These are phyloP conservation scores for Torymus auratus DNA, from an alignment of 2,888 invertebrate species.

Conservation along the genomic window DNA sequence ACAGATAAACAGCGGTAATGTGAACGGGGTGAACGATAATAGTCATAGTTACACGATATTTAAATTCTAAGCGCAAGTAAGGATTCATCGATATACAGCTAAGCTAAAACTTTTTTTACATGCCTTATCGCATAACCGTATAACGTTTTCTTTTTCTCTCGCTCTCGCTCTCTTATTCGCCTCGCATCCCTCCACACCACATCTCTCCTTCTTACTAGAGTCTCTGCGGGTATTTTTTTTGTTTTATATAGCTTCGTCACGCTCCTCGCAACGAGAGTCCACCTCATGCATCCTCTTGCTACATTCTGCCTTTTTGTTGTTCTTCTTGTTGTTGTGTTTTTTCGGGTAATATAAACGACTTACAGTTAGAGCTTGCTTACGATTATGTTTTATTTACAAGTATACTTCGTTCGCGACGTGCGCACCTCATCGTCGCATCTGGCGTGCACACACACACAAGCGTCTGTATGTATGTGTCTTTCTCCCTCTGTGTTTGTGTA, in stretches of 20 bases:
- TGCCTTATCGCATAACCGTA: slow-evolving; percentile 62
- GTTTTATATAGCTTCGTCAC: not conserved
- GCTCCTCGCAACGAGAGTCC: not conserved
- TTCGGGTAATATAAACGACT: slow-evolving; percentile 63
- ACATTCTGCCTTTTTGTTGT: not conserved
- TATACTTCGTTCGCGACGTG: slow-evolving; percentile 54
- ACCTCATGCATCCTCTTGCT: slow-evolving; percentile 8
- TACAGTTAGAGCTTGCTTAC: slow-evolving; percentile 59
- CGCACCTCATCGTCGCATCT: no score
- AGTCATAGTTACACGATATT: slow-evolving; percentile 61
- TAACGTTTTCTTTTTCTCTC: slow-evolving; percentile 56
- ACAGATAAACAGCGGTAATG: slow-evolving; percentile 57
- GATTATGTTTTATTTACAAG: slow-evolving; percentile 62
- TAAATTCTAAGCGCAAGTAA: slow-evolving; percentile 64
- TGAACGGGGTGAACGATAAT: slow-evolving; percentile 57
- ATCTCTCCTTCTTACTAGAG: not conserved
- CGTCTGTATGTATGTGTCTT: no score
- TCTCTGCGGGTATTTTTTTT: not conserved
- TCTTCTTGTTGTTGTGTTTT: not conserved
- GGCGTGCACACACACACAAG: no score
- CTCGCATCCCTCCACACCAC: not conserved
- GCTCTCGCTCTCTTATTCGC: not conserved
- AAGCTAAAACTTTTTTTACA: slow-evolving; percentile 67
- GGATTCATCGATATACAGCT: slow-evolving; percentile 67
- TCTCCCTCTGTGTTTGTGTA: no score